Base-by-base conservation (phyloP, 2,797 vertebrate species). In the Sebastes jordani region DNA sequence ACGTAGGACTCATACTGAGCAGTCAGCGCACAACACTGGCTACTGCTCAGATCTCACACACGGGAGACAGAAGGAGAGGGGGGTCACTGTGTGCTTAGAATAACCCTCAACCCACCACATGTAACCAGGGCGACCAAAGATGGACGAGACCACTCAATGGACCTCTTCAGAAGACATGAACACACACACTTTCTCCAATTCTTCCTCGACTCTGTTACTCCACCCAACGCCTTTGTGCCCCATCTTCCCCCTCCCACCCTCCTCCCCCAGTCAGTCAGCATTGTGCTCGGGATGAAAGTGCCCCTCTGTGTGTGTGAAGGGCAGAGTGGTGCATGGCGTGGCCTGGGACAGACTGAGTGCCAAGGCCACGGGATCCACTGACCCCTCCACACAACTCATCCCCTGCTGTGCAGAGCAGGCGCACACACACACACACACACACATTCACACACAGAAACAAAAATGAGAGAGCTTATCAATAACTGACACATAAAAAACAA, bases 311-410 rank as follows among this genome's bases (percentile, higher is more conserved):
- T 91, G 74, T 71, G 79, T 82, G 86, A 86, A 82, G 86, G 84
- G 87, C 87, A 91, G 91, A 90, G 87, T 86, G 92, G 93, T 92
- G 91, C 93, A 92, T 93, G 94, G 93, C 56, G 76, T 94, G 88
- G 91, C 90, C 85, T 92, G 93, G 94, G 89, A 94, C 94, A 88
- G 86, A 88, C 69, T 4, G 32, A 75, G 72, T 81, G 84, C 90
- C 90, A 90, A 86, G 67, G 74, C 88, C 84, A 88, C 69, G 69
- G 81, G 89, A 89, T 78, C 55, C 69, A 77, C 54, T 78, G 42
- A 30, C 79, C 70, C 70, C 23, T 34, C 63, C 72, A 71, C 76
- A 86, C 77, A 82, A 61, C 34, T 76, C 71, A 74, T 64, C 52
- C 49, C 32, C 36, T 46, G 74, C 27, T 67, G 55, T 10, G 55